A percentile compares a stretch with the other conserved stretches of the same genome.
Evolutionary conservation across 2,888 invertebrate species (phyloP).

Genomic region (Caenorhabditis zanzibari): DNA sequence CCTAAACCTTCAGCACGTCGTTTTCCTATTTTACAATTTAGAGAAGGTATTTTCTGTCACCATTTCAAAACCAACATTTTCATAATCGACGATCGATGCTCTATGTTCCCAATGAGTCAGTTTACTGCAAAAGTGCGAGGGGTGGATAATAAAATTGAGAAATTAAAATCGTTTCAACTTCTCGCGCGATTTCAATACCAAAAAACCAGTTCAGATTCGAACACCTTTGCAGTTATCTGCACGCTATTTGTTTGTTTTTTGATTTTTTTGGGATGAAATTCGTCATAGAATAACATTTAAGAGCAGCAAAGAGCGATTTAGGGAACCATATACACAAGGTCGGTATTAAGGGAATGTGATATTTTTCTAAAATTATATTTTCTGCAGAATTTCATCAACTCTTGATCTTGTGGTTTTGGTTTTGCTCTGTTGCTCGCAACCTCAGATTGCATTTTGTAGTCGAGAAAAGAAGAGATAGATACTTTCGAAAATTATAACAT

Average conservation of each 20-base stretch:
- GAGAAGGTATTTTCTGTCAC: conserved; percentile 24
- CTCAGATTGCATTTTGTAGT: not conserved
- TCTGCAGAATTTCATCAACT: not conserved
- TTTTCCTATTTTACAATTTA: conserved; percentile 37
- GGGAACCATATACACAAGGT: conserved; percentile 8
- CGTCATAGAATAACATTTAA: conserved; percentile 14
- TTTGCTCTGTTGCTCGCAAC: too few species aligned
- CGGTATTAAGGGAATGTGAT: too few species aligned
- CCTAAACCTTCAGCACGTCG: not conserved
- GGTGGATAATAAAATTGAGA: not conserved
- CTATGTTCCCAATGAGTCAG: conserved; percentile 39
- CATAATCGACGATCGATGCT: conserved; percentile 24
- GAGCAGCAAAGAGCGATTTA: not conserved
- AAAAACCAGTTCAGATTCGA: conserved; percentile 2
- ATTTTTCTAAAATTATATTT: not conserved
- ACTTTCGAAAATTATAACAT: conserved; percentile 36
- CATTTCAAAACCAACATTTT: not conserved
- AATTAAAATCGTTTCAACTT: not conserved
- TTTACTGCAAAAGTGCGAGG: conserved; percentile 12
- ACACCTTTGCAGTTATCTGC: not conserved
- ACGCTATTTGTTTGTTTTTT: conserved; percentile 8
- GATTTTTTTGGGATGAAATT: not conserved
- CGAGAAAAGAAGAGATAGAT: not conserved
- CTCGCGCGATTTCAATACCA: not conserved
- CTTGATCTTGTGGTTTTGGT: conserved; percentile 2